Base-by-base conservation (phyloP, 2,797 vertebrate species). In the Coregonus ussuriensis region DNA sequence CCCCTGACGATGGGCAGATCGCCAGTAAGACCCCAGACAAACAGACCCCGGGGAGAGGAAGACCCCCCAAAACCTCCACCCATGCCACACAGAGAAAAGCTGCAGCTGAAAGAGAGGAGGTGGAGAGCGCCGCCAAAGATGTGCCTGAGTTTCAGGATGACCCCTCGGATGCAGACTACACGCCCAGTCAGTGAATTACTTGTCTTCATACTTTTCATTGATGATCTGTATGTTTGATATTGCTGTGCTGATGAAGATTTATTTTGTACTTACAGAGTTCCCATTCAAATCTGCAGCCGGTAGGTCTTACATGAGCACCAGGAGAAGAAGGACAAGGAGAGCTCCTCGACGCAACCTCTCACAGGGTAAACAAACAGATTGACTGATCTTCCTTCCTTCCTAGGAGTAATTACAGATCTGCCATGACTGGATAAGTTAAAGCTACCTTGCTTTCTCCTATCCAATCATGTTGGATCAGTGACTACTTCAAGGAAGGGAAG, bases 261-360 rank as follows among this genome's bases (percentile, higher is more conserved):
- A 29, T 70, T 75, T 68, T 3, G 14, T 72, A 33, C 83, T 84
- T 78, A 16, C 83, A 95, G 95, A 94, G 79, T 84, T 90, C 0
- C 81, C 85, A 1, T 56, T 84, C 33, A 94, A 89, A 82, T 77
- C 88, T 52, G 76, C 21, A 31, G 75, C 85, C 0, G 84, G 83
- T 75, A 86, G 85, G 35, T 92, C 84, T 0, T 93, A 91, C 81
- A 85, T 93, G 76, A 94, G 89, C 82, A 93, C 92, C 62, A 88
- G 94, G 0, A 93, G 93, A 74, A 92, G 93, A 84, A 93, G 93
- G 83, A 91, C 93, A 76, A 89, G 93, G 85, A 93, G 89, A 81
- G 85, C 89, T 59, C 81, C 89, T 67, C 84, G 78, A 53, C 79
- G 86, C n/a, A 86, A 89, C 76, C 88, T 89, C 68, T 81, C 89